A percentile compares a stretch with the other conserved stretches of the same genome.
phyloP scores from a whole-genome alignment of 2,888 invertebrate genomes.

The Nowickia ferox region DNA sequence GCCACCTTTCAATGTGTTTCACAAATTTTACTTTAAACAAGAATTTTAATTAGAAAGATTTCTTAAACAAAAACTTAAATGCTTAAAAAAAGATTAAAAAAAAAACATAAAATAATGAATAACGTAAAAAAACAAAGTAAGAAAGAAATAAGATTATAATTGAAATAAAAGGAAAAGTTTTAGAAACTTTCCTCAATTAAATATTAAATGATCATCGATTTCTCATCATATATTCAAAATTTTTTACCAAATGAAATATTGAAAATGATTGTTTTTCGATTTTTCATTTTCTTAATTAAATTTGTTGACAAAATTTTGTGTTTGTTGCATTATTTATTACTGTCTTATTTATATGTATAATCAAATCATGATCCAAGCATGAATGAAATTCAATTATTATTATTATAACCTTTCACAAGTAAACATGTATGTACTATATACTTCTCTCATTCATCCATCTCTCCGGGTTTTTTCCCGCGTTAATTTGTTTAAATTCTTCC shows the following conservation, averaged over 20 bases:
- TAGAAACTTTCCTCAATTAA: slow-evolving; percentile 22
- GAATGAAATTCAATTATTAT: slow-evolving; percentile 19
- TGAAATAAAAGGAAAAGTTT: slow-evolving; percentile 24
- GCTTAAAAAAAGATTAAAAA: neutral
- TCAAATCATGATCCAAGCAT: slow-evolving; percentile 29
- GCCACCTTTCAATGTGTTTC: too few species aligned
- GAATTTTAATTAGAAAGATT: too few species aligned
- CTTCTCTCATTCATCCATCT: slow-evolving; percentile 35
- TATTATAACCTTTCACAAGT: slow-evolving; percentile 3
- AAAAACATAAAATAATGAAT: neutral
- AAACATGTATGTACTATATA: slow-evolving; percentile 12
- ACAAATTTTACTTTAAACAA: too few species aligned
- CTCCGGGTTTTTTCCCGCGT: slow-evolving; percentile 17
- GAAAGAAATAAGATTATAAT: neutral
- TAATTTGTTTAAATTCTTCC: slow-evolving; percentile 43
- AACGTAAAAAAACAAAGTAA: slow-evolving; percentile 18
- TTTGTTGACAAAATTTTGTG: slow-evolving; percentile 8
- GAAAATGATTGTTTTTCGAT: slow-evolving; percentile 22
- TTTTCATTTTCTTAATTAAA: slow-evolving; percentile 16
- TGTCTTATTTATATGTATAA: neutral
- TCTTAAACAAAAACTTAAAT: neutral
- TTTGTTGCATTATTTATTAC: slow-evolving; percentile 10
- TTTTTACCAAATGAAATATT: slow-evolving; percentile 9
- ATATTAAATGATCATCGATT: neutral
- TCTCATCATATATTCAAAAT: neutral